A percentile compares a stretch with the other conserved stretches of the same genome.
Evolutionary conservation across 2,797 vertebrate genomes (phyloP).

Genomic region (Erithacus rubecula): DNA sequence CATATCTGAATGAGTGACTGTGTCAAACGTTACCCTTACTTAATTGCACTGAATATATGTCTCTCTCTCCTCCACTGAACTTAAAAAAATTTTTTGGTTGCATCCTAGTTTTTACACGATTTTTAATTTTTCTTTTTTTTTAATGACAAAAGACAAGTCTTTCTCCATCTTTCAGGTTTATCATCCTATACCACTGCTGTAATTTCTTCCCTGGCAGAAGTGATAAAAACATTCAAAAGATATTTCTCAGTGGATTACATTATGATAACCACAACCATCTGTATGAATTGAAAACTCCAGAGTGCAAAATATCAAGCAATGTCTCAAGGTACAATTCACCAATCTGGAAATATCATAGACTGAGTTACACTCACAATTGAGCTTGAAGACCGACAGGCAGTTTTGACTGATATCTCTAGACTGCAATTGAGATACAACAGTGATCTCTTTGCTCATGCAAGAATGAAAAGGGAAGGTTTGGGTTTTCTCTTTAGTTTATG

Average conservation of each 20-base stretch:
- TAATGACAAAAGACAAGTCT: not conserved
- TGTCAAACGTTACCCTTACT: not conserved
- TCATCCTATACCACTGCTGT: not conserved
- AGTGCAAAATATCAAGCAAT: not conserved
- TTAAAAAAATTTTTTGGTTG: not conserved
- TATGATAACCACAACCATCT: not conserved
- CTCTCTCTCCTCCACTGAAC: not conserved
- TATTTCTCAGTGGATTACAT: not conserved
- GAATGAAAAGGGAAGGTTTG: not conserved
- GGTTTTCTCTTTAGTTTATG: not conserved
- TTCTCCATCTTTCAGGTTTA: not conserved
- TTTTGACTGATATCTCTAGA: not conserved
- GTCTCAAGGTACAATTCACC: not conserved
- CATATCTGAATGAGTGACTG: not conserved
- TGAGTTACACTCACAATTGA: not conserved
- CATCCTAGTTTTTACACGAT: not conserved
- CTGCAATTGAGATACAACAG: not conserved
- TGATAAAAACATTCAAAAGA: not conserved
- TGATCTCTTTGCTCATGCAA: not conserved
- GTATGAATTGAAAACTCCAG: not conserved
- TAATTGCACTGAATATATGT: not conserved
- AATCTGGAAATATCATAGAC: not conserved
- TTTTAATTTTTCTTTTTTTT: not conserved
- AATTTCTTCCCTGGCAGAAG: not conserved
- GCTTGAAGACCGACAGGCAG: not conserved